Conservation (phyloP, 2,113 vertebrate species). For the Petromus typicus region DNA sequence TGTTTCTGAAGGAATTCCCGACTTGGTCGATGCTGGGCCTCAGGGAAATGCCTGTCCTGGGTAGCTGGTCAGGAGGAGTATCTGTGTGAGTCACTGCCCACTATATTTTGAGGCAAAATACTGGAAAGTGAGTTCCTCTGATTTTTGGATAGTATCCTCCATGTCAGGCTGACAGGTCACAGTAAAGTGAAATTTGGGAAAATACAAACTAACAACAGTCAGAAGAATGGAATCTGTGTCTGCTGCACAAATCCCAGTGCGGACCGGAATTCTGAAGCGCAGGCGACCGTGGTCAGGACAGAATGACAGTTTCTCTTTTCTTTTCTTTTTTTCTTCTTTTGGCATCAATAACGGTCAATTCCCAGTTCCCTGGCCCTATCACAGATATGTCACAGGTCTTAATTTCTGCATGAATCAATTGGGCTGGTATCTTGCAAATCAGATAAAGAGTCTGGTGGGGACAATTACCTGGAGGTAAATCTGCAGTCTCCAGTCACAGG, state of each 20-base stretch:
- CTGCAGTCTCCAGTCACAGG: fast-evolving
- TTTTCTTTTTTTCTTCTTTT: too few species aligned
- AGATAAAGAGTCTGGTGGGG: neutral
- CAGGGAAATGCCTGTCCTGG: neutral
- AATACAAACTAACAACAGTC: neutral
- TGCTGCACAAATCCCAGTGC: neutral
- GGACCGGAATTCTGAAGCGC: neutral
- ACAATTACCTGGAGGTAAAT: neutral
- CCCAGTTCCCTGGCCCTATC: neutral
- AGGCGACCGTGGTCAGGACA: neutral
- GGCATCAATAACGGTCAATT: neutral
- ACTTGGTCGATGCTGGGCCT: neutral
- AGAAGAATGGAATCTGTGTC: neutral
- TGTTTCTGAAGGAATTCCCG: neutral
- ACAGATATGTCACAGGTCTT: neutral
- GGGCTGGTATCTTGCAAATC: neutral
- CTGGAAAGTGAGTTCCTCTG: neutral
- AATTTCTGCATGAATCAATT: neutral
- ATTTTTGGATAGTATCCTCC: neutral
- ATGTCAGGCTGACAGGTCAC: neutral
- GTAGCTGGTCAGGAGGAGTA: neutral
- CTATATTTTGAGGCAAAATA: neutral
- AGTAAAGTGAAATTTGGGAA: neutral
- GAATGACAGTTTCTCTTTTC: neutral
- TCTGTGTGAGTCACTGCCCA: neutral